Evolutionary conservation across 2,888 invertebrate genomes (phyloP).

Genomic region (Sminthurides aquaticus): DNA sequence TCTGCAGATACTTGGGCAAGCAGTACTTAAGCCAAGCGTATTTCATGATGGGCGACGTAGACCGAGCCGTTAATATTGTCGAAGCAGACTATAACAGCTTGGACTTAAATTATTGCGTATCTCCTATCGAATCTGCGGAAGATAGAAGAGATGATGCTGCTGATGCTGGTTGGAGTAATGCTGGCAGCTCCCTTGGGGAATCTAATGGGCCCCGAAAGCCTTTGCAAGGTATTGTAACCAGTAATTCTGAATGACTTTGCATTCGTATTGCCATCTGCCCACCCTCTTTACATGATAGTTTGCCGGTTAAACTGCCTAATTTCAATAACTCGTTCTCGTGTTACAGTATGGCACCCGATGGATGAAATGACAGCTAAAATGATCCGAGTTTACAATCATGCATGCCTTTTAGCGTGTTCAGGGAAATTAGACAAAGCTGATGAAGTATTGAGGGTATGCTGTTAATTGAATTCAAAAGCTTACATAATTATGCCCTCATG

Average conservation of each 20-base stretch:
- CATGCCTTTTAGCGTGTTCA: conserved; percentile 64
- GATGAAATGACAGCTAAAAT: conserved; percentile 60
- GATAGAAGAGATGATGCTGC: conserved; percentile 29
- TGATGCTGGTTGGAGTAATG: conserved; percentile 13
- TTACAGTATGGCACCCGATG: conserved; percentile 57
- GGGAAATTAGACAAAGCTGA: conserved; percentile 65
- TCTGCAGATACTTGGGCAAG: conserved; percentile 30
- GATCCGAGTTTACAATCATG: conserved; percentile 70
- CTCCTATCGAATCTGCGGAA: conserved; percentile 23
- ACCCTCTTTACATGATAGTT: too few species aligned
- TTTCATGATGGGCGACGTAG: conserved; percentile 23
- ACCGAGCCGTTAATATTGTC: conserved; percentile 18
- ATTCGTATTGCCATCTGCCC: too few species aligned
- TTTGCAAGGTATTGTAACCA: conserved; percentile 19
- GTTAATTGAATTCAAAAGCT: background rate
- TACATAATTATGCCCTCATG: conserved; percentile 1
- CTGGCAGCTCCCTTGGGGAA: conserved; percentile 2
- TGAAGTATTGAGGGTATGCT: conserved; percentile 48
- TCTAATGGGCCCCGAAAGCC: conserved; percentile 20
- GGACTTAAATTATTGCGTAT: conserved; percentile 19
- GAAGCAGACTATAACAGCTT: conserved; percentile 16
- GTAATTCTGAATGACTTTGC: background rate
- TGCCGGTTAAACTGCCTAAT: too few species aligned
- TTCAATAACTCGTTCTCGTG: too few species aligned
- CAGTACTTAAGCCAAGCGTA: conserved; percentile 35